These are phyloP conservation scores for Temnothorax longispinosus DNA, from an alignment of 1,140 invertebrate species.

Conservation along the genomic window DNA sequence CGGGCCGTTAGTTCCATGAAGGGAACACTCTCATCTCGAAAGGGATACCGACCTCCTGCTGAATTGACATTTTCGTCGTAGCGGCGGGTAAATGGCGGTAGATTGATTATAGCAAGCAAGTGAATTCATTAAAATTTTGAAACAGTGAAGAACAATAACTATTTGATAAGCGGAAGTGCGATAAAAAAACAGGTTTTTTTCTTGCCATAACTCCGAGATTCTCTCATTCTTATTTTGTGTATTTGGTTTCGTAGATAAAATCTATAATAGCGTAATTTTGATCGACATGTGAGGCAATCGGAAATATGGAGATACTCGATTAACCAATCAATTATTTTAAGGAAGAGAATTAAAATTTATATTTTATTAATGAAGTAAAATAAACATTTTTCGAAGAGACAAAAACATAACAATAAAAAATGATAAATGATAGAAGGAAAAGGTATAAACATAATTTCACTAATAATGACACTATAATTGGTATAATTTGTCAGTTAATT, in stretches of 20 bases:
- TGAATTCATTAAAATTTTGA: constrained; percentile 59
- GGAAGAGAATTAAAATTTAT: not conserved
- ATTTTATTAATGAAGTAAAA: constrained; percentile 16
- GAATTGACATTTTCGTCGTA: constrained; percentile 43
- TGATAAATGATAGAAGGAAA: too few species aligned
- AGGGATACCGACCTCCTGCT: constrained; percentile 1
- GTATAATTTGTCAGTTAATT: not conserved
- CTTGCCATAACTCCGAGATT: not conserved
- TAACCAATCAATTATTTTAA: not conserved
- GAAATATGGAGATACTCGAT: not conserved
- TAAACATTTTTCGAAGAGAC: not conserved
- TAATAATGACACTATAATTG: not conserved
- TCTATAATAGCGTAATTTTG: not conserved
- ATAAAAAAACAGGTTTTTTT: not conserved
- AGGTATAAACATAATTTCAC: not conserved
- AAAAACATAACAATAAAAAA: not conserved
- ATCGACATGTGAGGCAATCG: not conserved
- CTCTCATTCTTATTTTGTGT: not conserved
- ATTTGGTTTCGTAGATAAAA: not conserved
- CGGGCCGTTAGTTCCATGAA: constrained; percentile 18
- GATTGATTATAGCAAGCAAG: constrained; percentile 38
- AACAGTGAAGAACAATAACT: constrained; percentile 45
- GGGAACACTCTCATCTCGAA: not conserved
- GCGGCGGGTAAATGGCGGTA: constrained; percentile 20
- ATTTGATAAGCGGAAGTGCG: constrained; percentile 45